Conservation (phyloP, 2,113 vertebrate species). For the Pseudorasbora parva region DNA sequence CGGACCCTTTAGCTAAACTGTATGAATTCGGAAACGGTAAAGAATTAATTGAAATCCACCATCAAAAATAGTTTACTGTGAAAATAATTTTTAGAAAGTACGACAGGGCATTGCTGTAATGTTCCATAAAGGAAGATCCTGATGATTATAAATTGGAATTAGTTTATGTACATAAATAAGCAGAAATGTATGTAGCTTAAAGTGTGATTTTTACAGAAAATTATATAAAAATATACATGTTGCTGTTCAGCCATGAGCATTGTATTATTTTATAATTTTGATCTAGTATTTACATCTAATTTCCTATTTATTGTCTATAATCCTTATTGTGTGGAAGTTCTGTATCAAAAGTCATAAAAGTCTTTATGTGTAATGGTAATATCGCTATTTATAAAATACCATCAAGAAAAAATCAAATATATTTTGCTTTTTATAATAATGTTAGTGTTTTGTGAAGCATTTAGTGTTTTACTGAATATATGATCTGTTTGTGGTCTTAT, state of each 20-base stretch:
- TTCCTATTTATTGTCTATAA: conserved; percentile 23
- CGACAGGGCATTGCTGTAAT: conserved; percentile 20
- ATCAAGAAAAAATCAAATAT: conserved; percentile 2
- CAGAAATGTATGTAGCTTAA: conserved; percentile 13
- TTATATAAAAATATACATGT: not conserved
- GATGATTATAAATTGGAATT: not conserved
- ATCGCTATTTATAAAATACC: conserved; percentile 34
- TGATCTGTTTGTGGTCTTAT: conserved; percentile 20
- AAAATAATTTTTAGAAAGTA: not conserved
- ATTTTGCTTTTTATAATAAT: not conserved
- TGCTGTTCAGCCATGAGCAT: not conserved
- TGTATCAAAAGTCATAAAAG: not conserved
- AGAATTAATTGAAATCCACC: not conserved
- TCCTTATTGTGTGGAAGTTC: not conserved
- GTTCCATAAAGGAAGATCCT: not conserved
- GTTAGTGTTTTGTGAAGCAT: not conserved
- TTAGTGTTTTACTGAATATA: not conserved
- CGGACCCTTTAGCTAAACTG: conserved; percentile 16
- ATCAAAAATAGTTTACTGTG: not conserved
- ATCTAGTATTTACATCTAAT: conserved; percentile 7
- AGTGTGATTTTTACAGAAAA: not conserved
- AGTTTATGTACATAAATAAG: not conserved
- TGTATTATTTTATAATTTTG: not conserved
- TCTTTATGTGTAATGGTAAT: not conserved
- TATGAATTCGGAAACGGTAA: conserved; percentile 32